Evolutionary conservation across 1,140 invertebrate species (phyloP).

Genomic region (Solen grandis): DNA sequence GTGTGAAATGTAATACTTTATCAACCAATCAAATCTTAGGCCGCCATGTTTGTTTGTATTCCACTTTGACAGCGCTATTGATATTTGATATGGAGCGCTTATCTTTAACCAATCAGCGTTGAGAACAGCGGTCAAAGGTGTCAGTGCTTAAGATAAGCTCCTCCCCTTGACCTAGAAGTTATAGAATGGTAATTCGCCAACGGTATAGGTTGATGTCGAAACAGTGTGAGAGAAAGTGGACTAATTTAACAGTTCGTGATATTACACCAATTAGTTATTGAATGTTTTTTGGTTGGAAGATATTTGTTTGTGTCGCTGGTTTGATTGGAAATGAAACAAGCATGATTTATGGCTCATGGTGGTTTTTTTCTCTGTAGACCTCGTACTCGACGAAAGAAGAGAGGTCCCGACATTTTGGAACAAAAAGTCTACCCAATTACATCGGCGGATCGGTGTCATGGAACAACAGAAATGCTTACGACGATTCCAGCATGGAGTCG

Average conservation of each 20-base stretch:
- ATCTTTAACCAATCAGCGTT: slow-evolving; percentile 50
- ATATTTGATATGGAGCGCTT: slow-evolving; percentile 52
- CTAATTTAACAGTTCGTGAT: no score
- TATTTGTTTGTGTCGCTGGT: no score
- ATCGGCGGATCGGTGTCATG: slow-evolving; percentile 45
- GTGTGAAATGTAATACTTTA: slow-evolving; percentile 49
- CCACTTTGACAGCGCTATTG: slow-evolving; percentile 55
- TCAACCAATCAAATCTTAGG: slow-evolving; percentile 49
- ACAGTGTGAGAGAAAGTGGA: no score
- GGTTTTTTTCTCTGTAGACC: slow-evolving; percentile 32
- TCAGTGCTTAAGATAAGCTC: slow-evolving; percentile 33
- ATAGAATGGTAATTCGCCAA: no score
- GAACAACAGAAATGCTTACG: slow-evolving; percentile 44
- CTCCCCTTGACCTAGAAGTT: slow-evolving; percentile 38
- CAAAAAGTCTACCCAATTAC: slow-evolving; percentile 18
- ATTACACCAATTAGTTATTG: no score
- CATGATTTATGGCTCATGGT: slow-evolving; percentile 51
- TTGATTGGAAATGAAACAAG: no score
- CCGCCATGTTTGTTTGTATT: slow-evolving; percentile 56
- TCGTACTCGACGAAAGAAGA: slow-evolving; percentile 16
- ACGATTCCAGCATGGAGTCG: slow-evolving; percentile 30
- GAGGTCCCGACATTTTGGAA: slow-evolving; percentile 44
- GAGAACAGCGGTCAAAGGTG: slow-evolving; percentile 44
- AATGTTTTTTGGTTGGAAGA: no score
- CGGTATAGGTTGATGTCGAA: no score